Conservation (phyloP, 2,888 invertebrate genomes). For the Lycaena phlaeas region DNA sequence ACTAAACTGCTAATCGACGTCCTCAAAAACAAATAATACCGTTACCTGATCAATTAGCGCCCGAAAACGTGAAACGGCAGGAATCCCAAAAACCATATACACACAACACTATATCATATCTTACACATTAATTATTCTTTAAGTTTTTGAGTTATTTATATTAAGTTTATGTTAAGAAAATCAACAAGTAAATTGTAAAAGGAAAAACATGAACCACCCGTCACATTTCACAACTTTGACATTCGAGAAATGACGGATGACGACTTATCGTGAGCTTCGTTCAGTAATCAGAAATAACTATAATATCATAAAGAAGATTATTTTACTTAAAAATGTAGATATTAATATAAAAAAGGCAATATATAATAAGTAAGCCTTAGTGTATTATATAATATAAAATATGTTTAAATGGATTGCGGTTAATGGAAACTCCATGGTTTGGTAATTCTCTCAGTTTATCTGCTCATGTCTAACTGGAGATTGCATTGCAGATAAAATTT, state of each 20-base stretch:
- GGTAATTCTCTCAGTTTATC: too few relatives aligned
- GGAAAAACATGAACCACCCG: conserved; percentile 54
- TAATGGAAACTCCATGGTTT: too few relatives aligned
- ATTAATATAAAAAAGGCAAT: too few relatives aligned
- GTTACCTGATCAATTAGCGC: conserved; percentile 58
- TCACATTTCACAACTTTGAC: conserved; percentile 49
- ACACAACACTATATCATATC: conserved; percentile 45
- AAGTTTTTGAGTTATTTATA: conserved; percentile 38
- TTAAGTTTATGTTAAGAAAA: conserved; percentile 44
- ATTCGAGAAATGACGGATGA: conserved; percentile 17
- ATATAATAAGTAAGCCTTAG: too few relatives aligned
- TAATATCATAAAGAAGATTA: too few relatives aligned
- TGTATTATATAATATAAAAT: too few relatives aligned
- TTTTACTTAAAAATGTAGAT: too few relatives aligned
- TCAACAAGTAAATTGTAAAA: conserved; percentile 64
- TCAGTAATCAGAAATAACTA: too few relatives aligned
- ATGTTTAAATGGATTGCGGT: too few relatives aligned
- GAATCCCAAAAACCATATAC: conserved; percentile 28
- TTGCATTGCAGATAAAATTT: too few relatives aligned
- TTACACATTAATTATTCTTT: conserved; percentile 28
- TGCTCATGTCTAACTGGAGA: too few relatives aligned
- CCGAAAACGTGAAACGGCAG: conserved; percentile 29
- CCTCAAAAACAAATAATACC: conserved; percentile 61
- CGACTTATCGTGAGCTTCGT: conserved; percentile 26
- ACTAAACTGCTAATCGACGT: conserved; percentile 31